Conservation (phyloP, 2,113 vertebrate species). For the Ceuthmochares aereus region DNA sequence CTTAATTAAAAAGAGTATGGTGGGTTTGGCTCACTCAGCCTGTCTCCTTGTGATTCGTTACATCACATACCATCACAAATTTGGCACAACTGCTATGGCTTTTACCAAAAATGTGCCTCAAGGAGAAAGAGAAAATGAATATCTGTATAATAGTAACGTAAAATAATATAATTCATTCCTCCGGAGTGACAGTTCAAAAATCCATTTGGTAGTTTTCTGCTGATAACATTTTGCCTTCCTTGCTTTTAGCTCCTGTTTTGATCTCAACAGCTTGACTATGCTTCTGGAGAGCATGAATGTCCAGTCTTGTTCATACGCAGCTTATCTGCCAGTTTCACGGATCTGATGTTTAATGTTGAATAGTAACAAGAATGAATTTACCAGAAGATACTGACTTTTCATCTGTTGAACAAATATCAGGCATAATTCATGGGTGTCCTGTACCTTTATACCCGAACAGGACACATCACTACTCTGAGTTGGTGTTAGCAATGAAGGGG, state of each 20-base stretch:
- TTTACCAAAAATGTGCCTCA: accelerated
- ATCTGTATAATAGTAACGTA: not conserved
- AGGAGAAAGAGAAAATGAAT: not conserved
- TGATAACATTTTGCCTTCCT: not conserved
- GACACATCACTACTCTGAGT: not conserved
- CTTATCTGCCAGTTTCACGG: not conserved
- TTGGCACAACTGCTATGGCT: not conserved
- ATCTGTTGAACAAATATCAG: not conserved
- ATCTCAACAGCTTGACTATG: not conserved
- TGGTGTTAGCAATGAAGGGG: not conserved
- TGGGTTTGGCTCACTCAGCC: conserved; percentile 34
- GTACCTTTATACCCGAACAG: not conserved
- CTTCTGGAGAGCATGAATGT: not conserved
- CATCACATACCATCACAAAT: conserved; percentile 43
- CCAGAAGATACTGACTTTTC: not conserved
- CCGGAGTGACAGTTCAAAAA: not conserved
- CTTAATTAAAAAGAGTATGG: conserved; percentile 74
- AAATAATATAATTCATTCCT: not conserved
- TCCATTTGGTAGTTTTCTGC: not conserved
- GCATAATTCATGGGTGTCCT: not conserved
- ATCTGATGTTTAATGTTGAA: not conserved
- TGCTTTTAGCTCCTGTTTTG: not conserved
- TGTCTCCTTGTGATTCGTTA: conserved; percentile 55
- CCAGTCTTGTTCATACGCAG: not conserved
- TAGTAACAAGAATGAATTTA: not conserved